Base-by-base conservation (phyloP, 2,113 vertebrate genomes). In the Leucoraja erinaceus region DNA sequence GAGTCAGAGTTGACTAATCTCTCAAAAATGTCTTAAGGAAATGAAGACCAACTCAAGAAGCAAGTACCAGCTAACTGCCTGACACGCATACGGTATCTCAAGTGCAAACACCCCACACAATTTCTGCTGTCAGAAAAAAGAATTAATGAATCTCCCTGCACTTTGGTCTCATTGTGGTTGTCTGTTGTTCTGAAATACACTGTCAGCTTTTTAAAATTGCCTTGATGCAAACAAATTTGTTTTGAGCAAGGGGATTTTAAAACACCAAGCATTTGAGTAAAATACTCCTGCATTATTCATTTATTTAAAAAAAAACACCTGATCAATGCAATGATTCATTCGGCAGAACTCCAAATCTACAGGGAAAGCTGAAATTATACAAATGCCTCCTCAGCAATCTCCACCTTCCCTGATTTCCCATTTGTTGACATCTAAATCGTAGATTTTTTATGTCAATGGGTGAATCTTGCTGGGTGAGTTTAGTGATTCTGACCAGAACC, bases 311-410 rank as follows among this genome's bases (percentile, higher is more conserved):
- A 86, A 86, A 86, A n/a, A 61, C 8, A 12, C 28, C 33, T 18
- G 33, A 20, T 38, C 47, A 81, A 1, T 86, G 83, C 12, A 59
- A 8, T 25, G 10, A n/a, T 12, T 61, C 3, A 12, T 61, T 61
- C 83, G 4, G 56, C 54, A 86, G 47, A 86, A 81, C 20, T 84
- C 54, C 54, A 7, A 22, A 6, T 7, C 79, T 56, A 56, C 20
- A 22, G 25, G 56, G 81, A 28, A 6, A 7, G 28, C 5, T 7
- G 20, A 10, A 56, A 5, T 31, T n/a, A 8, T 20, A 22, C 83
- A 28, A 28, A 28, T 4, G 59, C 8, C n/a, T 7, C 59, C 56
- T 93, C 94, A 94, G 94, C 94, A 93, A 94, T 93, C 92, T 78
- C 38, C 31, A 68, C 77, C 77, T 33, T 14, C 31, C 33, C 4